Conservation (phyloP, 2,888 invertebrate genomes). For the Dorcus parallelipipedus region DNA sequence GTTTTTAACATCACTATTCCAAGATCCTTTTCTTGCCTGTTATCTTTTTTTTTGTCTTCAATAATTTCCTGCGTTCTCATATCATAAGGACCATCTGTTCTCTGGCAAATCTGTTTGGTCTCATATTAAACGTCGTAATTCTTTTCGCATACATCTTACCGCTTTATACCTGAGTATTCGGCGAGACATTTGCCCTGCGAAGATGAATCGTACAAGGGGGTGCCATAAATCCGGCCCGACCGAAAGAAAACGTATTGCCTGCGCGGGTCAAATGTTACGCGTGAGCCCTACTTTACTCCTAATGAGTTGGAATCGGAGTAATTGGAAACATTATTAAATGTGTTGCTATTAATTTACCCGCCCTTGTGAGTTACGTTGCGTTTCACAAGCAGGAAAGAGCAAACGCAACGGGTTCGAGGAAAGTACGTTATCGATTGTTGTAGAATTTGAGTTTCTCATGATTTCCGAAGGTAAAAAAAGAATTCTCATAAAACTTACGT, state of each 20-base stretch:
- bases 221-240: constrained; percentile 10
- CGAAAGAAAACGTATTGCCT: constrained; percentile 25
- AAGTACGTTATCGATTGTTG: too few species aligned
- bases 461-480: too few species aligned
- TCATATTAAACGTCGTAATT: neutral
- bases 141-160: neutral
- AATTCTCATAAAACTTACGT: too few species aligned
- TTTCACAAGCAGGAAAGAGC: too few species aligned
- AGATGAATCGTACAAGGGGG: constrained; percentile 5
- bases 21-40: too few species aligned
- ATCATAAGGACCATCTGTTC: too few species aligned
- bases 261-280: constrained; percentile 27
- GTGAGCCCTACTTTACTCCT: constrained; percentile 24
- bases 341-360: constrained; percentile 21
- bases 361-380: too few species aligned
- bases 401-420: too few species aligned
- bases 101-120: neutral
- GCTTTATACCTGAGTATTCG: neutral
- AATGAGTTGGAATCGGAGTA: constrained; percentile 28
- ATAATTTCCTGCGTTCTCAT: neutral
- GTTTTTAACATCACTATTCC: too few species aligned
- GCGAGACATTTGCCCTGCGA: neutral
- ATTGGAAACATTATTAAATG: constrained; percentile 22
- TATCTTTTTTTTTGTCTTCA: neutral
- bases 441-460: too few species aligned